Percentiles rank a stretch among this genome's conserved stretches.
Conservation (phyloP, 64 coral and sea anemone genomes). For the Montipora capricornis region DNA sequence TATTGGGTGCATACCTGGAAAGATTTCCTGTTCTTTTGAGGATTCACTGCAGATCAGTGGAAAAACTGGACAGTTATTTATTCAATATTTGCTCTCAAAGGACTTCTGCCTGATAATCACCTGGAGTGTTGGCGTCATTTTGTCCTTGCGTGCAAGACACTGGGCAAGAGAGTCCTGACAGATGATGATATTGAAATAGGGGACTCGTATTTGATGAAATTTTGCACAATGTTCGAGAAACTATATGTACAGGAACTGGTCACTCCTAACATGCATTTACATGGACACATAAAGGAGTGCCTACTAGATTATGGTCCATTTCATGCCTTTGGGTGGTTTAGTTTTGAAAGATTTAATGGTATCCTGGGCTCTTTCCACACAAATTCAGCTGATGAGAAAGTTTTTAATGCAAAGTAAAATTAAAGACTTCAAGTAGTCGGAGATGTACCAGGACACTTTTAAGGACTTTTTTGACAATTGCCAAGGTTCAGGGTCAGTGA, state of each 20-base stretch:
- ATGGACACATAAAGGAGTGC: slow-evolving; percentile 65
- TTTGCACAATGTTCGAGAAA: slow-evolving; percentile 50
- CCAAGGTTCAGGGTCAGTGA: slow-evolving; percentile 41
- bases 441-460: slow-evolving; percentile 32
- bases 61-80: slow-evolving; percentile 73
- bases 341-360: slow-evolving; percentile 73
- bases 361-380: slow-evolving; percentile 45
- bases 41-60: slow-evolving; percentile 86
- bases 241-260: slow-evolving; percentile 49
- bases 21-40: slow-evolving; percentile 57
- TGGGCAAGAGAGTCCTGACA: slow-evolving; percentile 54
- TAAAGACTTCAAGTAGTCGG: background rate
- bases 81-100: slow-evolving; percentile 70
- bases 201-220: slow-evolving; percentile 65
- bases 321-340: slow-evolving; percentile 71
- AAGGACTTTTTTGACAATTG: slow-evolving; percentile 33
- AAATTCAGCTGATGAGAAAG: slow-evolving; percentile 75
- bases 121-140: slow-evolving; percentile 66
- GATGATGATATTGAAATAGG: slow-evolving; percentile 69
- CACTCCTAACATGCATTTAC: slow-evolving; percentile 72
- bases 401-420: slow-evolving; percentile 44
- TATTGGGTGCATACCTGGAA: slow-evolving; percentile 70
- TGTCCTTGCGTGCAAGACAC: slow-evolving; percentile 46
- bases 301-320: slow-evolving; percentile 70
- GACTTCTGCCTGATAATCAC: slow-evolving; percentile 62